phyloP scores from a whole-genome alignment of 2,888 invertebrate species.

The Congeria kusceri region DNA sequence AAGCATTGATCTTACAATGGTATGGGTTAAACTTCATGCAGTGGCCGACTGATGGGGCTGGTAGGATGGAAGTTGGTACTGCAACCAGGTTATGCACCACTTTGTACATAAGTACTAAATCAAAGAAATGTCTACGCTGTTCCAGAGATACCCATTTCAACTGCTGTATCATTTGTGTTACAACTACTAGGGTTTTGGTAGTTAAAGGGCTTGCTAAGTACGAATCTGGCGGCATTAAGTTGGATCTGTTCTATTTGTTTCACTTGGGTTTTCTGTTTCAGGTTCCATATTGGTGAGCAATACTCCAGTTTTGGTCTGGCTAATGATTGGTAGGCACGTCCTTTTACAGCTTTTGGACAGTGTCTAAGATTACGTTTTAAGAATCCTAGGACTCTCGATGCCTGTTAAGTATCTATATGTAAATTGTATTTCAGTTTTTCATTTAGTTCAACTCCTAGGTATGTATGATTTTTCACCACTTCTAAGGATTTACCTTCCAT shows the following conservation, averaged over 20 bases:
- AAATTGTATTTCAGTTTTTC: conserved; percentile 17
- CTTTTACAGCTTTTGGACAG: neutral
- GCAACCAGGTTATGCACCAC: conserved; percentile 3
- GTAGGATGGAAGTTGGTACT: too few relatives aligned
- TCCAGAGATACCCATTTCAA: conserved; percentile 2
- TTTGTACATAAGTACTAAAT: conserved; percentile 6
- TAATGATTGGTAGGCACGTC: neutral
- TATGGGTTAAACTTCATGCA: too few relatives aligned
- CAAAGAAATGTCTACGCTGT: neutral
- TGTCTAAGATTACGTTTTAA: conserved; percentile 25
- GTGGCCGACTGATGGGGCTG: too few relatives aligned
- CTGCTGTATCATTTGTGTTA: neutral
- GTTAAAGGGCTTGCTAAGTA: conserved; percentile 3
- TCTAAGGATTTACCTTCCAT: conserved; percentile 34
- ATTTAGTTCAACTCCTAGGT: conserved; percentile 31
- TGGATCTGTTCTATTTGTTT: conserved; percentile 5
- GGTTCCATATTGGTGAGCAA: neutral
- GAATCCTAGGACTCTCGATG: conserved; percentile 20
- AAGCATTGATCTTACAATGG: too few relatives aligned
- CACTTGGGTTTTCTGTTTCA: neutral
- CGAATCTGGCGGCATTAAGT: conserved; percentile 4
- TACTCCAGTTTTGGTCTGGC: conserved; percentile 1
- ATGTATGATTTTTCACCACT: conserved; percentile 33
- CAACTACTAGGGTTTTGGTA: too few relatives aligned
- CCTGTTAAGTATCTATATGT: conserved; percentile 23